Percentiles rank a stretch among this genome's conserved stretches.
Evolutionary conservation across 2,113 vertebrate species (phyloP).

Genomic region (Stercorarius parasiticus): DNA sequence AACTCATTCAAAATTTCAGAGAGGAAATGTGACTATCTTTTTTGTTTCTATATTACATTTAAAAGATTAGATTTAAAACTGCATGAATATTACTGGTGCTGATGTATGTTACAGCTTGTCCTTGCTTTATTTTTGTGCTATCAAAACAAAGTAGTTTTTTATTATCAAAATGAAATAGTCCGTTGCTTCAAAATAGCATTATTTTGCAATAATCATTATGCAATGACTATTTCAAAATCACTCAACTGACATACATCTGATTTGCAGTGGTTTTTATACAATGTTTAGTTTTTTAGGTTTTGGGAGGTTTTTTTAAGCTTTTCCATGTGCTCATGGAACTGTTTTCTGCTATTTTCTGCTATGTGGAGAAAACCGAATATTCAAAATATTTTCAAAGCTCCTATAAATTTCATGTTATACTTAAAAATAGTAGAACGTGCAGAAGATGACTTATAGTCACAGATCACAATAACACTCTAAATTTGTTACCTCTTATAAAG

Average conservation of each 20-base stretch:
- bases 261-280: background rate
- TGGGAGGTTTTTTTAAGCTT: accelerated
- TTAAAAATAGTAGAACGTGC: background rate
- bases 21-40: background rate
- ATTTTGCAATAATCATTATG: background rate
- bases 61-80: background rate
- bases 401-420: background rate
- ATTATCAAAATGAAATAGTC: background rate
- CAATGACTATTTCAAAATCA: background rate
- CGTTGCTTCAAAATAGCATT: background rate
- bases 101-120: background rate
- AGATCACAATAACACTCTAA: background rate
- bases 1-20: background rate
- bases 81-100: background rate
- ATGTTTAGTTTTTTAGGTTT: background rate
- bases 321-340: background rate
- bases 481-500: background rate
- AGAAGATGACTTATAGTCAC: background rate
- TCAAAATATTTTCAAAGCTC: background rate
- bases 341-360: background rate
- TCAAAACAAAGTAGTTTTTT: background rate
- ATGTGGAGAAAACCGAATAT: background rate
- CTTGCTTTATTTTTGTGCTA: background rate
- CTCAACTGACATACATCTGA: background rate
- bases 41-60: background rate